phyloP scores from a whole-genome alignment of 2,797 vertebrate genomes.

The Syngnathus acus region DNA sequence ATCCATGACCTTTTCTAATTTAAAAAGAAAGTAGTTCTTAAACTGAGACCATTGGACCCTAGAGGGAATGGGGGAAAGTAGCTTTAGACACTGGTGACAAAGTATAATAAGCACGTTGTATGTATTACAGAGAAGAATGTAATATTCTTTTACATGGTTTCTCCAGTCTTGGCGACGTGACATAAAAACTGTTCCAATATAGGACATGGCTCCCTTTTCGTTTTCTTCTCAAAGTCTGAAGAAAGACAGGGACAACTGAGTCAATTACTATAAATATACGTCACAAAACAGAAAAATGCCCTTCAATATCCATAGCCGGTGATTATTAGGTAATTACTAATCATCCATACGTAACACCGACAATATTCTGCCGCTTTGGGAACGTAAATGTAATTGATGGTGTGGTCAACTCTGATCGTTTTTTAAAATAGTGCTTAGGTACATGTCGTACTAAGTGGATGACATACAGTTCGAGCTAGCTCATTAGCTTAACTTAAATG shows the following conservation, averaged over 20 bases:
- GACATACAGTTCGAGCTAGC: too few species aligned
- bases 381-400: neutral
- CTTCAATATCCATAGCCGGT: neutral
- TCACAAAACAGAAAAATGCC: neutral
- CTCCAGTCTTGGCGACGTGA: slow-evolving; percentile 95
- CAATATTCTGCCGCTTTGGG: neutral
- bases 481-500: slow-evolving; percentile 26
- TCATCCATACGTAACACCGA: neutral
- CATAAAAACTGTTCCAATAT: slow-evolving; percentile 94
- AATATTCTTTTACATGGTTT: slow-evolving; percentile 86
- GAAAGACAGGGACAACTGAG: neutral
- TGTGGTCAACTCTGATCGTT: neutral
- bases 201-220: slow-evolving; percentile 85
- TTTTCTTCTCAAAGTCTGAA: slow-evolving; percentile 95
- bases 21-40: slow-evolving; percentile 97
- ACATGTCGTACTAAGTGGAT: too few species aligned
- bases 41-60: slow-evolving; percentile 98
- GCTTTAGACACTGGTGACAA: neutral
- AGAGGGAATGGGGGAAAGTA: slow-evolving; percentile 2
- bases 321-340: neutral
- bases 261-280: neutral
- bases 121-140: slow-evolving; percentile 1
- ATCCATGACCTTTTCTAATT: slow-evolving; percentile 98
- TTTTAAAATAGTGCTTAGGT: neutral
- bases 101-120: neutral